phyloP scores from a whole-genome alignment of 2,797 vertebrate species.

The Pangasius sanitwongsei region DNA sequence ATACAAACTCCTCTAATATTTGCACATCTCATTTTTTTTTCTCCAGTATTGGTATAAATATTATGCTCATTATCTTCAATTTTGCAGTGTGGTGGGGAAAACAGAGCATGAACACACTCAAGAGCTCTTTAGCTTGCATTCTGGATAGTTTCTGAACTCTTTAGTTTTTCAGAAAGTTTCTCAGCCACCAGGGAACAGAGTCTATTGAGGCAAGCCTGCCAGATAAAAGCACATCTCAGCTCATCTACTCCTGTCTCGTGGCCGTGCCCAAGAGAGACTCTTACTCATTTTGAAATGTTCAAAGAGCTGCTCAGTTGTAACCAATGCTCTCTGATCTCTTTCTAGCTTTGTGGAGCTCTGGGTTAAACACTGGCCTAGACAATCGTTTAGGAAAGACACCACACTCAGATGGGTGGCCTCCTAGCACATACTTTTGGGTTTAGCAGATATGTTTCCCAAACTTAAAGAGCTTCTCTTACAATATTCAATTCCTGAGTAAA shows the following conservation, averaged over 20 bases:
- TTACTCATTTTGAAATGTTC: constrained; percentile 29
- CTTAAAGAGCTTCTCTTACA: background rate
- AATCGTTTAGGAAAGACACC: background rate
- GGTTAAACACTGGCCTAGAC: constrained; percentile 5
- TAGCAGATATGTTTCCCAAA: too few species aligned
- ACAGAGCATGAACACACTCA: background rate
- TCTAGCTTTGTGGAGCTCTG: background rate
- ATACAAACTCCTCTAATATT: background rate
- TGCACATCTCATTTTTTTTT: background rate
- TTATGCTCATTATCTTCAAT: background rate
- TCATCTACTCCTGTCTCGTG: background rate
- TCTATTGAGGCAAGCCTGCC: background rate
- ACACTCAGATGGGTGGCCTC: background rate
- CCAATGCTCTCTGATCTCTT: constrained; percentile 9
- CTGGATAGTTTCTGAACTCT: background rate
- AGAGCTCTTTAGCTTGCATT: background rate
- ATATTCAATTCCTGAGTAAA: background rate
- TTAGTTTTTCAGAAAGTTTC: constrained; percentile 1
- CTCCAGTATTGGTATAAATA: background rate
- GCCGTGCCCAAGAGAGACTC: background rate
- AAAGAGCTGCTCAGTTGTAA: constrained; percentile 30
- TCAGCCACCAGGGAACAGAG: background rate
- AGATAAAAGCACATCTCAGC: constrained; percentile 32
- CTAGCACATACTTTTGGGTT: background rate
- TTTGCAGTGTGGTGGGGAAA: background rate